Evolutionary conservation across 2,113 vertebrate species (phyloP), one percentile per base, ranked within the genome.

Genomic region (Clarias macrocephalus): DNA sequence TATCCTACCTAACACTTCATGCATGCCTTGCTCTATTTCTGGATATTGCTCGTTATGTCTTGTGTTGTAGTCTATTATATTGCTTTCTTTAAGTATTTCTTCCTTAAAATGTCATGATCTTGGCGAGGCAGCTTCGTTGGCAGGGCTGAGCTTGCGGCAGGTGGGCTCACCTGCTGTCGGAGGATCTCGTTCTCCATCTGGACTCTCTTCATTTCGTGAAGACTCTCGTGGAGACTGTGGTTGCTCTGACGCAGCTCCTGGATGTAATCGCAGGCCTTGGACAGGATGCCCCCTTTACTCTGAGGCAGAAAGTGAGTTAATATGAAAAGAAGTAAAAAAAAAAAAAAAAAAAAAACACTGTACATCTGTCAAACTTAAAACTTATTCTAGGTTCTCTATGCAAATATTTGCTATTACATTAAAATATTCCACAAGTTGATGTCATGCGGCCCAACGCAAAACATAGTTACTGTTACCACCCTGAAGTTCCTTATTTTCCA

Each of bases 241-340:
- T 97, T 97, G 86, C 93, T 96, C 91, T 97, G 96, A 85, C 96
- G 94, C 12, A 98, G 95, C 89, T 98, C 97, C 2, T 95, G 94
- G 91, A 98, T 97, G 91, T 98, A 97, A 92, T 98, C 97, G 0
- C 97, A 98, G 1, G 97, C 97, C 91, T 98, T 98, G 0, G 97
- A 98, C 72, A 98, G 95, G 93, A 98, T 98, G 83, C 97, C 97
- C 0, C 97, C 97, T 94, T 98, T 98, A 89, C 97, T 98, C 96
- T 98, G 86, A 3, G 30, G 28, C 48, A 80, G 19, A 76, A 3
- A 30, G 19, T 52, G 70, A 83, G 62, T 33, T 23, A 63, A 56
- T 13, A 52, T n/a, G 28, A 54, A 63, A 19, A 80, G 16, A 42
- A 21, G 33, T 42, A 72, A 48, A 48, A 6, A 48, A 48, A 48